These are phyloP conservation scores for Redunca redunca DNA, from an alignment of 2,113 vertebrate species.

Conservation along the genomic window DNA sequence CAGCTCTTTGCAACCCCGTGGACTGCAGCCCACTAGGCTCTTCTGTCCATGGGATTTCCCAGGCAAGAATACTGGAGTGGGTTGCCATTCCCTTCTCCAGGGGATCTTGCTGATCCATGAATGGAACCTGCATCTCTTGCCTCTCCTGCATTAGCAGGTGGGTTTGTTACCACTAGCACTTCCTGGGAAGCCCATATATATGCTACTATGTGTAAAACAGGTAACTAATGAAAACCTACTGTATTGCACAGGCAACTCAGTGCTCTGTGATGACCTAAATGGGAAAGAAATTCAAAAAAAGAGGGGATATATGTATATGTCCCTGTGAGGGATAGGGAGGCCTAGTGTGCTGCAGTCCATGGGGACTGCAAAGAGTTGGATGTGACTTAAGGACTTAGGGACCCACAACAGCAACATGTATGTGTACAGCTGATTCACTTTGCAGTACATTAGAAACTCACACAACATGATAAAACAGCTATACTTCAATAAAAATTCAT, in stretches of 20 bases:
- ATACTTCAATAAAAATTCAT: not conserved
- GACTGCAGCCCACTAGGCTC: not conserved
- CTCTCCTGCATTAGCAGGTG: not conserved
- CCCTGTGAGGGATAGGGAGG: not conserved
- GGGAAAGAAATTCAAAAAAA: not conserved
- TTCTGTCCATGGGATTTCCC: not conserved
- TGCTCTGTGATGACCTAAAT: not conserved
- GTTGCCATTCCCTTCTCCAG: not conserved
- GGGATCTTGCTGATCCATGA: not conserved
- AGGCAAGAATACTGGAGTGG: not conserved
- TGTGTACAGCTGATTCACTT: not conserved
- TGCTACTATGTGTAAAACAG: not conserved
- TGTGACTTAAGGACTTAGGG: not conserved
- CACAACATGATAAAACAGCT: not conserved
- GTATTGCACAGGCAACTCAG: not conserved
- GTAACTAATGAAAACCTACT: not conserved
- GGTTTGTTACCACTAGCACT: not conserved
- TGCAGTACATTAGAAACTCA: not conserved
- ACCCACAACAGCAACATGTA: not conserved
- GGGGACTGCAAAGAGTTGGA: not conserved
- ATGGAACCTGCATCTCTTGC: not conserved
- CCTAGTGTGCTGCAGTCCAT: not conserved
- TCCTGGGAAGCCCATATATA: not conserved
- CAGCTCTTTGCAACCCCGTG: not conserved
- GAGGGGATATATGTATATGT: not conserved